Evolutionary conservation across 2,888 invertebrate genomes (phyloP).

Genomic region (Saturnia pavonia): DNA sequence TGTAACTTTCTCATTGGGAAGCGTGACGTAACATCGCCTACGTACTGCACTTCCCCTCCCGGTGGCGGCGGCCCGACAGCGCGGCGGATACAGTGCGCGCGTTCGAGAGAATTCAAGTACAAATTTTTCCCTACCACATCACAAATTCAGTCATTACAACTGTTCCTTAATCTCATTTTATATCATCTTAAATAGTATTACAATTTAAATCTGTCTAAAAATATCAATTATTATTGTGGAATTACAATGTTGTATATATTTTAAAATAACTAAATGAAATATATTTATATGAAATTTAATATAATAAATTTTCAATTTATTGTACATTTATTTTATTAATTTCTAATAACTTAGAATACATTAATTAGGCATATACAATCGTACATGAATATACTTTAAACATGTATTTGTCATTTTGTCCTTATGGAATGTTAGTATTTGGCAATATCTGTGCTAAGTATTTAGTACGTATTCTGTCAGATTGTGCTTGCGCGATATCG

Average conservation of each 20-base stretch:
- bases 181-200: neutral
- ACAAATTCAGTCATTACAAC: no score
- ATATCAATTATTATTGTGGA: neutral
- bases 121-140: no score
- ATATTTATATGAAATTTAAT: constrained; percentile 6
- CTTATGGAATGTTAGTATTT: constrained; percentile 63
- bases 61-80: no score
- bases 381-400: constrained; percentile 4
- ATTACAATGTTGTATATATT: neutral
- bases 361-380: constrained; percentile 10
- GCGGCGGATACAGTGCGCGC: no score
- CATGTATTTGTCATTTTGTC: constrained; percentile 46
- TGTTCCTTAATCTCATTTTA: no score
- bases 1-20: no score
- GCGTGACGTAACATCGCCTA: no score
- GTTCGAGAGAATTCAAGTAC: no score
- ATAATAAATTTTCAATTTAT: constrained; percentile 1
- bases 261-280: neutral
- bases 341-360: constrained; percentile 10
- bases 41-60: no score
- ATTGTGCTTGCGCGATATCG: constrained; percentile 57
- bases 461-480: constrained; percentile 73
- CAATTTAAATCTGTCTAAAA: neutral
- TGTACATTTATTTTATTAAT: constrained; percentile 13
- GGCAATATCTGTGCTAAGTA: constrained; percentile 76